phyloP scores from a whole-genome alignment of 2,888 invertebrate species.

The Metellina segmentata region DNA sequence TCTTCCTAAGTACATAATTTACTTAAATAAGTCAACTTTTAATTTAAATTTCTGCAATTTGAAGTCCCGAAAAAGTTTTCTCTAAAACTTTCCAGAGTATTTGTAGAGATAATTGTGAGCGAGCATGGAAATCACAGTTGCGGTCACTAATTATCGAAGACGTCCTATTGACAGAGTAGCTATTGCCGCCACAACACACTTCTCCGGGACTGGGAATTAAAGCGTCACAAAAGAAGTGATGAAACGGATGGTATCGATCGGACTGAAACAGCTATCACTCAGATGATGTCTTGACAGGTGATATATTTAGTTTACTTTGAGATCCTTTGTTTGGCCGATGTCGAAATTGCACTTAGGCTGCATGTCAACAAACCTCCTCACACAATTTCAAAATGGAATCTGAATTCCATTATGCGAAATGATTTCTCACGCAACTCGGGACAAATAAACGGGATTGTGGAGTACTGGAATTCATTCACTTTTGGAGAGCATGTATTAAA shows the following conservation, averaged over 20 bases:
- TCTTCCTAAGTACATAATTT: no score
- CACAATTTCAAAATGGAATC: background rate
- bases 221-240: constrained; percentile 28
- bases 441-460: background rate
- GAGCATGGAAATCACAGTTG: background rate
- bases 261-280: background rate
- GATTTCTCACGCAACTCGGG: background rate
- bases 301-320: constrained; percentile 1
- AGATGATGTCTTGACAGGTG: background rate
- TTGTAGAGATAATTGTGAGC: no score
- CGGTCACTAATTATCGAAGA: background rate
- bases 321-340: background rate
- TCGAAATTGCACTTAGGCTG: background rate
- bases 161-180: background rate
- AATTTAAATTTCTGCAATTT: no score
- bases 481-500: no score
- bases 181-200: background rate
- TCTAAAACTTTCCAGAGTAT: no score
- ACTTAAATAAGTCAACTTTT: no score
- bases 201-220: background rate
- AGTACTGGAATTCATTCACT: background rate
- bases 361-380: background rate
- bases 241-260: constrained; percentile 16
- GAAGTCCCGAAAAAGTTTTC: no score
- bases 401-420: background rate